These are phyloP conservation scores for Parascotia fuliginaria DNA, from an alignment of 2,888 invertebrate species.

Conservation along the genomic window DNA sequence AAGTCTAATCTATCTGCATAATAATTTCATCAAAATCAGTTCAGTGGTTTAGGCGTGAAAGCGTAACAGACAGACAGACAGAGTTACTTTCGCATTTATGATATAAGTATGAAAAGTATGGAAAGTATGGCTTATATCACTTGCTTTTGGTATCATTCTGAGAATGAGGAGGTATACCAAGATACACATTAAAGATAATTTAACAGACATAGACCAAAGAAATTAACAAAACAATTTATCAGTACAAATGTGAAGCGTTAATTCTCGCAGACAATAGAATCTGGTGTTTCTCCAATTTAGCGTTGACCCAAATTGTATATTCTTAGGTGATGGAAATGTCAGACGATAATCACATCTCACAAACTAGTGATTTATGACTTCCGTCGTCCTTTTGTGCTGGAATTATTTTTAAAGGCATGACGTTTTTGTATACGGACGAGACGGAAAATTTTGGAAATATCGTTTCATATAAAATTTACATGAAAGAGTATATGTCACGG, in stretches of 20 bases:
- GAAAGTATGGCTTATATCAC: background rate
- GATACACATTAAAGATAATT: constrained; percentile 4
- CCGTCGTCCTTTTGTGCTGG: constrained; percentile 24
- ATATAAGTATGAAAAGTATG: too few relatives aligned
- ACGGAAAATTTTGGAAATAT: too few relatives aligned
- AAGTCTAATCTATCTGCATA: too few relatives aligned
- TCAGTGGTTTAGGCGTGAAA: too few relatives aligned
- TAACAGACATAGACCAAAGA: constrained; percentile 6
- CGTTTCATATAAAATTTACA: too few relatives aligned
- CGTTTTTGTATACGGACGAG: too few relatives aligned
- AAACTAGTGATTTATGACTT: constrained; percentile 23
- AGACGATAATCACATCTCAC: constrained; percentile 21
- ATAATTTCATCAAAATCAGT: too few relatives aligned
- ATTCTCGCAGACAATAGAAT: constrained; percentile 22
- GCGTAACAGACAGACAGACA: too few relatives aligned
- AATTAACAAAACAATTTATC: constrained; percentile 12
- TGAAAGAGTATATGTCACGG: too few relatives aligned
- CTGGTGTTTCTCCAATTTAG: constrained; percentile 31
- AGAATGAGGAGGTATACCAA: background rate
- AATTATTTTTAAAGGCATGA: too few relatives aligned
- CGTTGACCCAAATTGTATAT: constrained; percentile 22
- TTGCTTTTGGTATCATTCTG: background rate
- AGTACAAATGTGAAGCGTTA: constrained; percentile 13
- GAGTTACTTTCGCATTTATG: too few relatives aligned
- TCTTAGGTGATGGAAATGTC: constrained; percentile 11